Conservation (phyloP, 2,888 invertebrate species). For the Orgyia antiqua region DNA sequence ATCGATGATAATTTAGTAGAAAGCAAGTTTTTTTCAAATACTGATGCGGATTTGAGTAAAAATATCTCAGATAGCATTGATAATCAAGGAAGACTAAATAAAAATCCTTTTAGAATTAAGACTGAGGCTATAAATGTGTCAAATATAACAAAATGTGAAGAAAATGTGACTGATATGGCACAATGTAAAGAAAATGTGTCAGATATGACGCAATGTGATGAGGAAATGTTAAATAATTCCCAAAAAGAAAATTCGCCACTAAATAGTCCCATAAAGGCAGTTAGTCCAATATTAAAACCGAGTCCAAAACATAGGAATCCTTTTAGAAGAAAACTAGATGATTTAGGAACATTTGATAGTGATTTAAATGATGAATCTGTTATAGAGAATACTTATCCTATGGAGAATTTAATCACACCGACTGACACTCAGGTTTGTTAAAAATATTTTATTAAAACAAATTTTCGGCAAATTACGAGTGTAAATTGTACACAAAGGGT, state of each 20-base stretch:
- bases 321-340: constrained; percentile 27
- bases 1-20: constrained; percentile 68
- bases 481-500: too few species aligned
- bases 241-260: constrained; percentile 54
- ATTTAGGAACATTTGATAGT: constrained; percentile 26
- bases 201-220: constrained; percentile 25
- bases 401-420: constrained; percentile 50
- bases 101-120: constrained; percentile 34
- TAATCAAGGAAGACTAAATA: constrained; percentile 34
- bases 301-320: constrained; percentile 39
- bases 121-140: background rate
- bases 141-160: background rate
- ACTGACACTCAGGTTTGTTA: constrained; percentile 63
- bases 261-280: constrained; percentile 36
- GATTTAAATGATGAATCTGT: constrained; percentile 45
- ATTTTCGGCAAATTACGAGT: too few species aligned
- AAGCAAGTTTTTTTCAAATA: constrained; percentile 75
- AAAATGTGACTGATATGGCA: constrained; percentile 12
- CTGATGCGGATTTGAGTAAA: constrained; percentile 3
- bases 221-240: constrained; percentile 35
- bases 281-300: constrained; percentile 48
- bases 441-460: too few species aligned
- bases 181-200: constrained; percentile 13
- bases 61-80: constrained; percentile 31
- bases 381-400: constrained; percentile 60